A percentile compares a stretch with the other conserved stretches of the same genome.
Evolutionary conservation across 2,113 vertebrate species (phyloP).

Genomic region (Tringa solitaria): DNA sequence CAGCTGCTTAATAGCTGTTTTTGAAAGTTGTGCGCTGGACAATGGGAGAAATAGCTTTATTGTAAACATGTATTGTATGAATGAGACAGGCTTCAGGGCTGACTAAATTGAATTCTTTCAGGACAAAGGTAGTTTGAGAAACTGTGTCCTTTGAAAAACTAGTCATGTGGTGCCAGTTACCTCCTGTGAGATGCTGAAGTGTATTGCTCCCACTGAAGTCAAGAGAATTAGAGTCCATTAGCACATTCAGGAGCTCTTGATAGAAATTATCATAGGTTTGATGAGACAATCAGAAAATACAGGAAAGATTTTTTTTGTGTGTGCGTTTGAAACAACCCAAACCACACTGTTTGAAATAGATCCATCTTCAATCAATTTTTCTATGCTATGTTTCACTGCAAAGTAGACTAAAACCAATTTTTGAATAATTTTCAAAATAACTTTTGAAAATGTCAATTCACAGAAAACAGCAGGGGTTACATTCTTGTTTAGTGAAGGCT

Average conservation of each 20-base stretch:
- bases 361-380: neutral
- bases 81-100: neutral
- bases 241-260: neutral
- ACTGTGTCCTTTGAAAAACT: slow-evolving; percentile 1
- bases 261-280: neutral
- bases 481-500: neutral
- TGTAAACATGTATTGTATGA: slow-evolving; percentile 35
- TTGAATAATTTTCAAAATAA: slow-evolving; percentile 33
- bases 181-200: slow-evolving; percentile 5
- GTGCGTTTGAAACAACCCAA: neutral
- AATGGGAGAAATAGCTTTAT: slow-evolving; percentile 49
- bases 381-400: neutral
- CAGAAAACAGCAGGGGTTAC: neutral
- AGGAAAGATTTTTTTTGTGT: neutral
- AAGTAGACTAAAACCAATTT: neutral
- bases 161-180: neutral
- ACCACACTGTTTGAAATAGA: neutral
- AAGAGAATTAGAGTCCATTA: neutral
- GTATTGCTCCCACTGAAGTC: neutral
- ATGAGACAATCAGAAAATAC: neutral
- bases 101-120: slow-evolving; percentile 18
- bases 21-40: slow-evolving; percentile 60
- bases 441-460: slow-evolving; percentile 38
- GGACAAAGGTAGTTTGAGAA: slow-evolving; percentile 32
- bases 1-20: slow-evolving; percentile 56